Percentiles rank a stretch among this genome's conserved stretches.
These are phyloP conservation scores for Encarsia formosa DNA, from an alignment of 2,888 invertebrate species.

Conservation along the genomic window DNA sequence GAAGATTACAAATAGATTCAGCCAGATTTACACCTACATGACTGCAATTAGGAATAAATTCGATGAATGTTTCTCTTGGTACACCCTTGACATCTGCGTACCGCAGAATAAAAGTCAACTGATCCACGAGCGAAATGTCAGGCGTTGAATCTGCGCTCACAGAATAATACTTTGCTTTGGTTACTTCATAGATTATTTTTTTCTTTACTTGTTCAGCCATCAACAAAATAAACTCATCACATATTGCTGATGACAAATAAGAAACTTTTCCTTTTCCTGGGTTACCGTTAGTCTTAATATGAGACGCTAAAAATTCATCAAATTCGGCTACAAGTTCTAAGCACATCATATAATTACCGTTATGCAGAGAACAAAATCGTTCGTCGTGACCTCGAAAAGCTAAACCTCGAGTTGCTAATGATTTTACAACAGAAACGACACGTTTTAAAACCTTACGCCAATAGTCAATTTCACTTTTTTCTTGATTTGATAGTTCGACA, in stretches of 20 bases:
- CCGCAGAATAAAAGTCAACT: slow-evolving; percentile 32
- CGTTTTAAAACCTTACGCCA: too few species aligned
- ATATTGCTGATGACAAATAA: too few species aligned
- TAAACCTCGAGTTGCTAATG: too few species aligned
- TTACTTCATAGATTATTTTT: slow-evolving; percentile 26
- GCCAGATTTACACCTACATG: slow-evolving; percentile 23
- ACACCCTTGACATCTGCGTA: slow-evolving; percentile 26
- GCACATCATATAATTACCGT: background rate
- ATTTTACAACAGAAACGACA: too few species aligned
- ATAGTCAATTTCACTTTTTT: too few species aligned
- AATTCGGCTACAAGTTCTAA: background rate
- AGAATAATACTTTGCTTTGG: slow-evolving; percentile 30
- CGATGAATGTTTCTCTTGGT: slow-evolving; percentile 26
- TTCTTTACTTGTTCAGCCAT: slow-evolving; percentile 30
- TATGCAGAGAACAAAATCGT: too few species aligned
- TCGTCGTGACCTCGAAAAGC: too few species aligned
- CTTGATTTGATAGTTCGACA: background rate
- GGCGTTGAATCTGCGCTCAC: slow-evolving; percentile 35
- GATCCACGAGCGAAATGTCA: slow-evolving; percentile 31
- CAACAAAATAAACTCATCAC: too few species aligned
- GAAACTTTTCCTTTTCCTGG: background rate
- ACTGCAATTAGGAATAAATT: slow-evolving; percentile 29
- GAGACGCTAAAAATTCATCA: background rate
- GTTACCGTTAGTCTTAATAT: background rate
- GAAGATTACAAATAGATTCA: background rate